A percentile compares a stretch with the other conserved stretches of the same genome.
phyloP scores from a whole-genome alignment of 2,113 vertebrate species.

The Neopipo cinnamomea region DNA sequence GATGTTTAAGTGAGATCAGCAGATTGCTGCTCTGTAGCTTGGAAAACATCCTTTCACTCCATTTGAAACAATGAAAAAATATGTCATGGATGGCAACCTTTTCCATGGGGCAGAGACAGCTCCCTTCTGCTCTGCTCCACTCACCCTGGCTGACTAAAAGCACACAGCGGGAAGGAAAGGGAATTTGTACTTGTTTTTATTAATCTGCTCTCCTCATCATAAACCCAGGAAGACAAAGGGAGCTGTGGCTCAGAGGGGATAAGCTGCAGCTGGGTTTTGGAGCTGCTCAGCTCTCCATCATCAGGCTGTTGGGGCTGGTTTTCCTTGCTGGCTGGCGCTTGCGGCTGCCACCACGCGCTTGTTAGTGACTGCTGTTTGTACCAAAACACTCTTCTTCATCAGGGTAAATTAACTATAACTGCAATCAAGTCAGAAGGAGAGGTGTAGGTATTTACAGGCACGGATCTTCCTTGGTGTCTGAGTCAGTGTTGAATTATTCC shows the following conservation, averaged over 20 bases:
- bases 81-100: not conserved
- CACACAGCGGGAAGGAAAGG: not conserved
- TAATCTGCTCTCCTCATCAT: not conserved
- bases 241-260: not conserved
- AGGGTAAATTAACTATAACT: conserved; percentile 40
- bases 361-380: conserved; percentile 47
- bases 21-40: not conserved
- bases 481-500: not conserved
- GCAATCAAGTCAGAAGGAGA: not conserved
- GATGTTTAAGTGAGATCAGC: not conserved
- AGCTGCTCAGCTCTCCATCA: not conserved
- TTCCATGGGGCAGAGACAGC: not conserved
- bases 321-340: not conserved
- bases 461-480: not conserved
- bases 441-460: not conserved
- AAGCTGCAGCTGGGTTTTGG: not conserved
- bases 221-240: not conserved
- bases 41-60: not conserved
- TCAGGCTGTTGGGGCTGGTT: not conserved
- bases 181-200: not conserved
- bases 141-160: not conserved
- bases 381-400: conserved; percentile 44
- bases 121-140: not conserved
- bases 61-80: not conserved
- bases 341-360: not conserved